Base-by-base conservation (phyloP, 2,888 invertebrate species). In the Ormyrus nitidulus region DNA sequence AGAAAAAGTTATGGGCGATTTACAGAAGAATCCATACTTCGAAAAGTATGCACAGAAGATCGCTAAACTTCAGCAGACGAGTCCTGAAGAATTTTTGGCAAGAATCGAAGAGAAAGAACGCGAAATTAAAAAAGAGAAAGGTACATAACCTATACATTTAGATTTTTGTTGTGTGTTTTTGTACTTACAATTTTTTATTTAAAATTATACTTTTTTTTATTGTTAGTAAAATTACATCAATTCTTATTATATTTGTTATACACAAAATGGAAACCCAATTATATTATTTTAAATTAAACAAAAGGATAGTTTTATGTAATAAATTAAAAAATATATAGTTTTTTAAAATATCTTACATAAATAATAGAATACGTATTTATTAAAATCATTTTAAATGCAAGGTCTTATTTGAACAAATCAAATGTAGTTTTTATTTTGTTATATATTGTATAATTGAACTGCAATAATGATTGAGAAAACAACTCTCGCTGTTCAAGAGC, bases 21-120 rank as follows among this genome's bases (percentile, higher is more conserved):
- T 93, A 6, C 90, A 92, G 62, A 90, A 88, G 5, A 97, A 97
- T 91, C 96, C 96, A 0, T 97, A 95, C 88, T 97, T 92, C 86
- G 94, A 94, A 19, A 97, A 97, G 87, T 97, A 97, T 91, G 94
- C 96, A 0, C 91, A 92, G 1, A 96, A 96, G 89, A 95, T 97
- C 83, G 93, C 95, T 0, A 91, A 93, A 80, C 88, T 96, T 34
- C 96, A 96, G 88, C 91, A 95, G 89, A 94, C 94, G 0, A 94
- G 94, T 3, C 96, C 96, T 0, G 94, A 95, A 84, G 95, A 96
- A 88, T 95, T 96, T 87, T 85, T 94, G 65, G 90, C 93, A 53
- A 92, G 94, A 82, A 89, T 95, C 10, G 94, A 95, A 86, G 91
- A 91, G 51, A 91, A 92, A 80, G 91, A 91, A 64, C 83, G 85